Evolutionary conservation across 2,888 invertebrate genomes (phyloP).

Genomic region (Agrilus mali): DNA sequence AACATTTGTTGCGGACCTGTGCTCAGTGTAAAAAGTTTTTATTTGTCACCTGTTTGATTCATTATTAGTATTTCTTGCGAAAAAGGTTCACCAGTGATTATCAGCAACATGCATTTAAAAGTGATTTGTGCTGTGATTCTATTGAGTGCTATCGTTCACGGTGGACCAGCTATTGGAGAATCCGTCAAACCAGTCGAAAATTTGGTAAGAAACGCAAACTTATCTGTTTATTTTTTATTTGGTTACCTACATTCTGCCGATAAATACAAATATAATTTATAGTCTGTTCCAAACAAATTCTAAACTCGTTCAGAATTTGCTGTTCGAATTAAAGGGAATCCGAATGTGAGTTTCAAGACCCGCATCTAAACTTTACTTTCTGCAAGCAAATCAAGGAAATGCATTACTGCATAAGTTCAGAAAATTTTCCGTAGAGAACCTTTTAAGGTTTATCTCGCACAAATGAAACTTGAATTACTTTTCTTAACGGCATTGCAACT

Average conservation of each 20-base stretch:
- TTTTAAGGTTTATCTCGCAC: too few species aligned
- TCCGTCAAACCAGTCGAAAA: conserved; percentile 28
- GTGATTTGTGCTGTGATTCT: conserved; percentile 30
- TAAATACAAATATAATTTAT: too few species aligned
- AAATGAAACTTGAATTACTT: neutral
- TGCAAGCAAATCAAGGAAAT: too few species aligned
- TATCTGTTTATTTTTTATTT: too few species aligned
- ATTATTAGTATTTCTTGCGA: neutral
- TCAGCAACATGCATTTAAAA: conserved; percentile 25
- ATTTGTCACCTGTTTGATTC: neutral
- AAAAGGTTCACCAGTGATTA: neutral
- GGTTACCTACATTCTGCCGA: too few species aligned
- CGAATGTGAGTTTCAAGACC: too few species aligned
- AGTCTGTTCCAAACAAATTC: too few species aligned
- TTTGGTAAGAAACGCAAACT: conserved; percentile 24
- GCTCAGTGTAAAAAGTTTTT: neutral
- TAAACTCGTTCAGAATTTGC: too few species aligned
- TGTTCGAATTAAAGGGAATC: too few species aligned
- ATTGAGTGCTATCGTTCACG: conserved; percentile 21
- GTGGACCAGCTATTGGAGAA: conserved; percentile 31
- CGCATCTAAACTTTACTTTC: too few species aligned
- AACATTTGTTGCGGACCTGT: neutral
- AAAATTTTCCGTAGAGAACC: too few species aligned
- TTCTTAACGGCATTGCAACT: neutral
- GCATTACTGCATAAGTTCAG: too few species aligned